Percentiles rank a stretch among this genome's conserved stretches.
These are phyloP conservation scores for Neodon shergylaensis DNA, from an alignment of 2,113 vertebrate genomes.

Conservation along the genomic window DNA sequence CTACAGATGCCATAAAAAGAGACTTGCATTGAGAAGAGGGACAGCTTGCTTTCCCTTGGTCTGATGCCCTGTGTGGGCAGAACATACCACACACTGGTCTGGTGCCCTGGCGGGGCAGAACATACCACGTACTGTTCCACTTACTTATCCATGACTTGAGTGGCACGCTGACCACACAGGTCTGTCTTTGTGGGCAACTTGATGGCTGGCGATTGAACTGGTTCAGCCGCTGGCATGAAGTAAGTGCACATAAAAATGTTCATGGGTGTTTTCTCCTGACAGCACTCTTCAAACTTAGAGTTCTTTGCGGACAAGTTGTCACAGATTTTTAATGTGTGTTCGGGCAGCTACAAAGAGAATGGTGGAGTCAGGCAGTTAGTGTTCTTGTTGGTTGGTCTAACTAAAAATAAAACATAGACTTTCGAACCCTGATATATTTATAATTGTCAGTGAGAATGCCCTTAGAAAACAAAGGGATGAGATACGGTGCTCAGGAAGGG, in stretches of 20 bases:
- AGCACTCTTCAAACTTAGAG: slow-evolving; percentile 78
- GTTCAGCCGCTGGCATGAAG: slow-evolving; percentile 23
- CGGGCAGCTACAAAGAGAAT: slow-evolving; percentile 74
- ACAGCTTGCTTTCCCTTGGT: not conserved
- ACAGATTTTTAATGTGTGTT: slow-evolving; percentile 80
- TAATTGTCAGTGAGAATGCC: not conserved
- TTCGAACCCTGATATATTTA: not conserved
- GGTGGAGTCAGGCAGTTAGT: not conserved
- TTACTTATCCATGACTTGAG: slow-evolving; percentile 40
- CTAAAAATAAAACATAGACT: slow-evolving; percentile 13
- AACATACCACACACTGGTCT: not conserved
- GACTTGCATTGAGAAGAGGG: not conserved
- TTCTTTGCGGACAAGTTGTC: slow-evolving; percentile 61
- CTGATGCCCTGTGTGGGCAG: too few relatives aligned
- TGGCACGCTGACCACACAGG: slow-evolving; percentile 39
- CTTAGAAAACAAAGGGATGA: not conserved
- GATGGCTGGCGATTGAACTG: not conserved
- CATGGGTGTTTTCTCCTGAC: slow-evolving; percentile 75
- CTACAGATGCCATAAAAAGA: not conserved
- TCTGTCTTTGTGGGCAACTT: not conserved
- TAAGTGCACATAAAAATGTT: slow-evolving; percentile 78
- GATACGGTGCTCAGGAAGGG: not conserved
- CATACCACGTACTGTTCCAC: not conserved
- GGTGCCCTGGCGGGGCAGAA: not conserved
- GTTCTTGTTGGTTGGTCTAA: not conserved